Evolutionary conservation across 2,797 vertebrate genomes (phyloP).

Genomic region (Pangasius larnaudii): DNA sequence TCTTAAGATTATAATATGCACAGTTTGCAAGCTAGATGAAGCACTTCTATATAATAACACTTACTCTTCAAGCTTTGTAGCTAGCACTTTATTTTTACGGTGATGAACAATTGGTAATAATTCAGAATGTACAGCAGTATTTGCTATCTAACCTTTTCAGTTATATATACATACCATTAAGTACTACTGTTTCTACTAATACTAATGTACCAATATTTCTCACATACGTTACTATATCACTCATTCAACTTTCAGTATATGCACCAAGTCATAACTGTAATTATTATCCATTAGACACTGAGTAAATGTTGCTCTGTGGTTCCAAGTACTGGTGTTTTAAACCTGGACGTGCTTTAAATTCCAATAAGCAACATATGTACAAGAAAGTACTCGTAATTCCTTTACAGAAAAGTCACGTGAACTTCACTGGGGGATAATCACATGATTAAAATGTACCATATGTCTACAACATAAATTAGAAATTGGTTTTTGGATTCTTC

Average conservation of each 20-base stretch:
- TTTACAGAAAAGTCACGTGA: not conserved
- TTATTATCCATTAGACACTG: not conserved
- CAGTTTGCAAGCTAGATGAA: not conserved
- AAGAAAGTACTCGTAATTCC: not conserved
- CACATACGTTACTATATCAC: not conserved
- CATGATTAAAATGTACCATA: not conserved
- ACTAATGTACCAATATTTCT: not conserved
- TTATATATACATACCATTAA: not conserved
- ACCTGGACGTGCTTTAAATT: not conserved
- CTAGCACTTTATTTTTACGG: not conserved
- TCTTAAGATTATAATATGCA: not conserved
- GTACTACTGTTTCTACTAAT: not conserved
- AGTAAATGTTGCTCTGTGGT: not conserved
- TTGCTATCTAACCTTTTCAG: not conserved
- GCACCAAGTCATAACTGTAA: not conserved
- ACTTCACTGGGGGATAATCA: not conserved
- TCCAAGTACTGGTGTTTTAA: not conserved
- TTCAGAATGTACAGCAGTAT: not conserved
- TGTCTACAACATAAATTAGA: not conserved
- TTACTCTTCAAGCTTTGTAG: not conserved
- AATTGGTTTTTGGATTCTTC: not conserved
- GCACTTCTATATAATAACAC: not conserved
- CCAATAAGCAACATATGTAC: not conserved
- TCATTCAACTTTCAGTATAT: not conserved
- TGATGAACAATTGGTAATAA: not conserved